Evolutionary conservation across 2,888 invertebrate genomes (phyloP), one percentile per base, ranked within the genome.

Genomic region (Fissipunctia ypsillon): DNA sequence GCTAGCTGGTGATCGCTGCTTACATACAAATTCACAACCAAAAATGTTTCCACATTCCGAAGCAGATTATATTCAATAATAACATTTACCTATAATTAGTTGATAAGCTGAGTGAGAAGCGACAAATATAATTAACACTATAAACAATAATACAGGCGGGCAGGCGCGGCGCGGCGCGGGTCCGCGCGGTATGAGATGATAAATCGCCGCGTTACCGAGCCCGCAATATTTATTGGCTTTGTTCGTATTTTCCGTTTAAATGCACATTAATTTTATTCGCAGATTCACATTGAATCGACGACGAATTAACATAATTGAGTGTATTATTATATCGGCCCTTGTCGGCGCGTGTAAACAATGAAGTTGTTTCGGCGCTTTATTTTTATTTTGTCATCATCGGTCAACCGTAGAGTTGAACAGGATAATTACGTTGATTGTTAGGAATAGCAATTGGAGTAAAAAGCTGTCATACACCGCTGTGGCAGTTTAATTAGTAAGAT

Each of bases 91-190:
- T n/a, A 92, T 92, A 93, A 95, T 94, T 93, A 93, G 92, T 90
- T 91, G 93, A 94, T 94, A 94, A 94, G 93, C 93, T 88, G 90
- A 87, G 86, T 86, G 90, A 90, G 90, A 91, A 90, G 92, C 90
- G 91, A 94, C 94, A 94, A 94, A 95, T 95, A 94, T 94, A 95
- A 96, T 95, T 94, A 95, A 95, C 94, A 93, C 92, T 91, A 92
- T 93, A 94, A 94, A 95, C 95, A 95, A 94, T 94, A 93, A 91
- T 90, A 90, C 90, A 86, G 80, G 89, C 90, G 91, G 64, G 61
- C 65, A 31, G 68, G 69, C 60, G 71, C 72, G 76, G 69, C 56
- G 57, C 78, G 73, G 59, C 69, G 78, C 81, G 68, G 76, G 19
- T 31, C 67, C 25, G 78, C 71, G 92, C 91, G 90, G 90, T 91